Base-by-base conservation (phyloP, 2,113 vertebrate species). In the Seriola dumerili region DNA sequence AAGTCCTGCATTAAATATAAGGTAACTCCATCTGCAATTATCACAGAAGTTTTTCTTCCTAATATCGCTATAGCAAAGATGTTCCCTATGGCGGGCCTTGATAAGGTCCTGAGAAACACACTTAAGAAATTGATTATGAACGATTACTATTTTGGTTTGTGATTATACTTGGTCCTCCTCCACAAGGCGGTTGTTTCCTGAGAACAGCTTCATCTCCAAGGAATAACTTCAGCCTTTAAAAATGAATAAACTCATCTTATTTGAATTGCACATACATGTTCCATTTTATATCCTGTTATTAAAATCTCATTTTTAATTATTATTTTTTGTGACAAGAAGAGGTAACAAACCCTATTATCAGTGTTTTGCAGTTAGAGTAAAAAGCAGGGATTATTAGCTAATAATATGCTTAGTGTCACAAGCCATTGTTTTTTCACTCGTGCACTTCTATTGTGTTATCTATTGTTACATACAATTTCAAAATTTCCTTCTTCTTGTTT, bases 11-110 rank as follows among this genome's bases (percentile, higher is more conserved):
- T 21, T 48, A 8, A 6, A 50, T 21, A 19, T 23, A 64, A n/a
- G 10, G 3, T 2, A 23, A 12, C n/a, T 5, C 16, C 40, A 66
- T 17, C 9, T 11, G n/a, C 12, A 29, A 9, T 42, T 44, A 14
- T 72, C 29, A 36, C 1, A 58, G 1, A 21, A 11, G 50, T 58
- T 54, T 61, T 46, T 71, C 42, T 58, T 40, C 2, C 38, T 0
- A 14, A 13, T 87, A 57, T 63, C 4, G 84, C 93, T 93, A 93
- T 92, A 95, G 97, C 94, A 95, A 50, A 90, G 97, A 93, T 93
- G 90, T 89, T 99, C 98, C 0, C 91, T 91, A 2, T 95, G 98
- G 77, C 96, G 99, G 93, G 96, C 95, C 79, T 86, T 90, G 93
- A 97, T 99, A 95, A 96, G 96, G 32, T 75, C 3, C 13, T 76